phyloP scores from a whole-genome alignment of 2,888 invertebrate species.

The Polietes domitor region DNA sequence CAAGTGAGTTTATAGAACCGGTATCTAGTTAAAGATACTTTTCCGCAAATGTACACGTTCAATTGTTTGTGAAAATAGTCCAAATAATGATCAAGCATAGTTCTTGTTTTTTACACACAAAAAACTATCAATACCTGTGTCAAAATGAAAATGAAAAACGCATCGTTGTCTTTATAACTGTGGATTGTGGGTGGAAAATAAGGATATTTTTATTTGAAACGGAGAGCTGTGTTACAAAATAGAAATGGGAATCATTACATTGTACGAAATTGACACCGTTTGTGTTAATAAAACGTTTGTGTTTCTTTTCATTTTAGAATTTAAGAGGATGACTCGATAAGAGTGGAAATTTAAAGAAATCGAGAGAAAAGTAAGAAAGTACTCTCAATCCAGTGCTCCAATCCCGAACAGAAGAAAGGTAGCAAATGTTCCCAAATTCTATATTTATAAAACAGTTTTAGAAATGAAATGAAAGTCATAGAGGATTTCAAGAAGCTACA shows the following conservation, averaged over 20 bases:
- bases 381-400: too few relatives aligned
- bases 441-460: too few relatives aligned
- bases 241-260: conserved; percentile 26
- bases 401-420: too few relatives aligned
- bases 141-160: background rate
- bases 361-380: too few relatives aligned
- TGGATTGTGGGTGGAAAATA: background rate
- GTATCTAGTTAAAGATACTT: background rate
- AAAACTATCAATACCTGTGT: background rate
- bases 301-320: background rate
- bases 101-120: background rate
- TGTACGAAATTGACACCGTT: conserved; percentile 23
- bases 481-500: too few relatives aligned
- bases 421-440: too few relatives aligned
- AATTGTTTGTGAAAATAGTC: conserved; percentile 27
- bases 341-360: too few relatives aligned
- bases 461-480: too few relatives aligned
- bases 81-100: conserved; percentile 21
- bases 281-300: conserved; percentile 36
- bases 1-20: background rate
- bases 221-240: background rate
- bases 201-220: background rate
- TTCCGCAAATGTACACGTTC: background rate
- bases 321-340: background rate
- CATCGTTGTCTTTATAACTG: background rate